Conservation (phyloP, 2,797 vertebrate species). For the Schizothorax lantsangensis region DNA sequence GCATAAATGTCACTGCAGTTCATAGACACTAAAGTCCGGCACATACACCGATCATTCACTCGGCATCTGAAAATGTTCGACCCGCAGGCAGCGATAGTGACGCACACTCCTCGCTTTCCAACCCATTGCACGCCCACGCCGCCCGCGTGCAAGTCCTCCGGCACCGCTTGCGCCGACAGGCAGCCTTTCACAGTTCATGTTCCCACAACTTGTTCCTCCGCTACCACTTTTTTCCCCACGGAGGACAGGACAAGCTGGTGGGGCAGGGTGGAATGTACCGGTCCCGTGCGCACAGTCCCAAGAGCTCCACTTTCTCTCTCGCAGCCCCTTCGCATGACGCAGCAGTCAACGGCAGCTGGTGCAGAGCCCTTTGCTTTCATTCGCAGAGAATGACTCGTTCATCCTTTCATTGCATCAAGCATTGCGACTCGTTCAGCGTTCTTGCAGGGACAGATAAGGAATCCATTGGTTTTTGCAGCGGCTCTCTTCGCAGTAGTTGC, state of each 20-base stretch:
- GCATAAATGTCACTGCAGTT: constrained; percentile 20
- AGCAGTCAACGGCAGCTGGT: constrained; percentile 48
- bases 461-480: constrained; percentile 91
- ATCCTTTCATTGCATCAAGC: constrained; percentile 58
- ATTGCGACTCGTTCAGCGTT: constrained; percentile 79
- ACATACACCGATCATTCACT: constrained; percentile 19
- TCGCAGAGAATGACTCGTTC: constrained; percentile 61
- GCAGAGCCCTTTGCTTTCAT: constrained; percentile 56
- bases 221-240: constrained; percentile 34
- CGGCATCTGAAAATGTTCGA: constrained; percentile 7
- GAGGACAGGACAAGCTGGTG: constrained; percentile 52
- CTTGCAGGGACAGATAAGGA: constrained; percentile 84
- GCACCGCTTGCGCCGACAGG: constrained; percentile 18
- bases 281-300: constrained; percentile 37
- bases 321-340: constrained; percentile 54
- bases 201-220: constrained; percentile 38
- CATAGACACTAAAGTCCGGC: constrained; percentile 31
- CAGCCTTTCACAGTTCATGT: constrained; percentile 29
- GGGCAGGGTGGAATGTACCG: constrained; percentile 46
- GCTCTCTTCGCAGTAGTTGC: constrained; percentile 88
- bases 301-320: constrained; percentile 52
- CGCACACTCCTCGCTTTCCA: constrained; percentile 20
- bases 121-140: constrained; percentile 49
- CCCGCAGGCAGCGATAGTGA: constrained; percentile 2
- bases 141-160: constrained; percentile 42